Conservation (phyloP, 2,888 invertebrate species). For the Ashinkailepas kermadecensis region DNA sequence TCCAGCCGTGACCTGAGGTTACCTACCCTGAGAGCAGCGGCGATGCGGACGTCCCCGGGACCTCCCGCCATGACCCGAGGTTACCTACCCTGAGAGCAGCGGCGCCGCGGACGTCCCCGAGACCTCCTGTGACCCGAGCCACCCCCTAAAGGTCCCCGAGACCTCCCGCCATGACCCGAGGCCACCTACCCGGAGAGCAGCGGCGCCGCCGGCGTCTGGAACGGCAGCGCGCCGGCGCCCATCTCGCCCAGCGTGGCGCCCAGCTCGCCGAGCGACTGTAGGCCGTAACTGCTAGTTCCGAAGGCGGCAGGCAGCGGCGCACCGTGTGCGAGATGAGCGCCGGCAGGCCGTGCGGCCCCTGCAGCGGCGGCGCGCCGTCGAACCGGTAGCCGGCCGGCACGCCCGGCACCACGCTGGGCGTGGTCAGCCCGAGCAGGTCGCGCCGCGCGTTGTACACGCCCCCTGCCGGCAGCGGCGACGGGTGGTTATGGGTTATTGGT, state of each 20-base stretch:
- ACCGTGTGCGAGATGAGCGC: not conserved
- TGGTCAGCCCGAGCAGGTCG: constrained; percentile 65
- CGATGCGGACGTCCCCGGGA: too few species aligned
- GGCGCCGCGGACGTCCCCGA: too few species aligned
- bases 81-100: too few species aligned
- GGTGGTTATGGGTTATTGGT: too few species aligned
- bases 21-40: too few species aligned
- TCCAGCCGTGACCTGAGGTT: too few species aligned
- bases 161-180: too few species aligned
- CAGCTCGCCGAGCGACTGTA: constrained; percentile 4
- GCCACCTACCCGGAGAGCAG: too few species aligned
- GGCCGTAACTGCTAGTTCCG: constrained; percentile 1
- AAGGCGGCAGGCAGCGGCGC: not conserved
- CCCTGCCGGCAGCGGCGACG: constrained; percentile 45
- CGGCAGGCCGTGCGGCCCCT: constrained; percentile 3
- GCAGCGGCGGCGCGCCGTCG: not conserved
- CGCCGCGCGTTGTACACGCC: constrained; percentile 87
- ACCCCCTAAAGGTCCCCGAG: too few species aligned
- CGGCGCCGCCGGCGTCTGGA: not conserved
- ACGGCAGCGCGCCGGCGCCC: not conserved
- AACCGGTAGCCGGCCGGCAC: constrained; percentile 59
- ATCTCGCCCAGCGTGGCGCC: not conserved
- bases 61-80: too few species aligned
- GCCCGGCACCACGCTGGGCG: constrained; percentile 57
- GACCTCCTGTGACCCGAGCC: too few species aligned